Evolutionary conservation across 1,140 invertebrate genomes (phyloP).

Genomic region (Drosophila orosa): DNA sequence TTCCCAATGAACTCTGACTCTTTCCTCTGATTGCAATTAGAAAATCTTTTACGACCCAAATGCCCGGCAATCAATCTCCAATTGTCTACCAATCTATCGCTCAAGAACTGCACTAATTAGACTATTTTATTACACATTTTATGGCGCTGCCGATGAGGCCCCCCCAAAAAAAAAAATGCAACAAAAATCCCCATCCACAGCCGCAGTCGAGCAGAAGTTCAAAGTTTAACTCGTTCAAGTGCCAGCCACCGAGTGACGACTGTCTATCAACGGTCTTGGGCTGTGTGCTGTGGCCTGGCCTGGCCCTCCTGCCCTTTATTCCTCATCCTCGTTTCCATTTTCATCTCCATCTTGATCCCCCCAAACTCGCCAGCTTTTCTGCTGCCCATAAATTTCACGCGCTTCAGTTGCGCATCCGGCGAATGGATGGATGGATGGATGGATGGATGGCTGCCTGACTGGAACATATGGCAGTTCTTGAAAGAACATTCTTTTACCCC

Average conservation of each 20-base stretch:
- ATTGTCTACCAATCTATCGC: conserved; percentile 52
- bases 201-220: conserved; percentile 53
- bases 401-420: conserved; percentile 75
- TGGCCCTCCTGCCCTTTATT: neutral
- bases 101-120: conserved; percentile 61
- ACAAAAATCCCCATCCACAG: conserved; percentile 10
- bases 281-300: neutral
- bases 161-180: conserved; percentile 49
- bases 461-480: conserved; percentile 70
- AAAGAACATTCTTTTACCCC: conserved; percentile 49
- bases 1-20: conserved; percentile 17
- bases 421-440: conserved; percentile 30
- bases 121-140: conserved; percentile 57
- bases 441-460: conserved; percentile 29
- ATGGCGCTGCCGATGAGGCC: conserved; percentile 31
- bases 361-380: conserved; percentile 4
- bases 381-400: conserved; percentile 74
- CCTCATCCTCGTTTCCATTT: conserved; percentile 9
- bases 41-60: conserved; percentile 45
- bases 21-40: conserved; percentile 40
- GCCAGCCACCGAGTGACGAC: conserved; percentile 64
- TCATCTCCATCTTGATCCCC: conserved; percentile 9
- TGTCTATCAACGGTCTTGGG: conserved; percentile 55
- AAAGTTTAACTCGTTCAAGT: conserved; percentile 74
- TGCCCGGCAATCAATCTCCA: conserved; percentile 50